These are phyloP conservation scores for Phrynocephalus forsythii DNA, from an alignment of 2,797 vertebrate species.

Conservation along the genomic window DNA sequence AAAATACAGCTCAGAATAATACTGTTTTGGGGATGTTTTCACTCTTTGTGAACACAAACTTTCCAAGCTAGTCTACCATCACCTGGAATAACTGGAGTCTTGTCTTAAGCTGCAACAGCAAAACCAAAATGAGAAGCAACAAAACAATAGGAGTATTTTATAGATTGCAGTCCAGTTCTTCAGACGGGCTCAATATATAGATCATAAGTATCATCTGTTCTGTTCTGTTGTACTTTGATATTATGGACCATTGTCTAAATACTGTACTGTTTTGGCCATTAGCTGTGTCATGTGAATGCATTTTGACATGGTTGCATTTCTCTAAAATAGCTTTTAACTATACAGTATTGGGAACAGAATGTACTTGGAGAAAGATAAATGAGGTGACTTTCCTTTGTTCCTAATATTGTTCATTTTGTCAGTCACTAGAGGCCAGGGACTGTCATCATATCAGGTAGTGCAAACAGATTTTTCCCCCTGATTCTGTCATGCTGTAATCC, in stretches of 20 bases:
- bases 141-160: too few relatives aligned
- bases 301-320: neutral
- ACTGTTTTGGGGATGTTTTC: neutral
- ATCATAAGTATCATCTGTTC: neutral
- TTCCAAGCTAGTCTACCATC: slow-evolving; percentile 60
- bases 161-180: too few relatives aligned
- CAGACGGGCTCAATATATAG: too few relatives aligned
- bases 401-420: neutral
- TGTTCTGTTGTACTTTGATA: neutral
- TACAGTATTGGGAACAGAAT: neutral
- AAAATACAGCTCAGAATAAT: neutral
- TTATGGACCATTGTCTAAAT: accelerated
- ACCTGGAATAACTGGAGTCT: slow-evolving; percentile 26
- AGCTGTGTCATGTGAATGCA: neutral
- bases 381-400: neutral
- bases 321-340: neutral
- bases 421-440: neutral
- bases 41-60: slow-evolving; percentile 14
- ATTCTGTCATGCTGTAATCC: slow-evolving; percentile 15
- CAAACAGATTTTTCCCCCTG: neutral
- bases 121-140: too few relatives aligned
- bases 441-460: neutral
- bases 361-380: neutral
- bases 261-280: neutral
- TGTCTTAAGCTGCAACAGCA: neutral